Base-by-base conservation (phyloP, 2,888 invertebrate species). In the Cerastoderma edule region DNA sequence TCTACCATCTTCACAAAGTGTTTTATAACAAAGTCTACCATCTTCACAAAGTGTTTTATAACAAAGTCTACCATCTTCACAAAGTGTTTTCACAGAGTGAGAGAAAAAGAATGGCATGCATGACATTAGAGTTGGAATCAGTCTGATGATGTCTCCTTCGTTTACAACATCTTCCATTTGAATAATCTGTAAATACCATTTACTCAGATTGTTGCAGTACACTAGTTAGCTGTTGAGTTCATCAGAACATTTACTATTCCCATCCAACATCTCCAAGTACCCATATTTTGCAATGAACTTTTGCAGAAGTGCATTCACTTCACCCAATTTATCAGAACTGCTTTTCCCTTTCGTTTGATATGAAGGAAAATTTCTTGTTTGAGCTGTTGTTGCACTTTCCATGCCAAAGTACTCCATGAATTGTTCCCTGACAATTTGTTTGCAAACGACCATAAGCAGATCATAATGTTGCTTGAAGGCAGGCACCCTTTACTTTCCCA, bases 391-490 rank as follows among this genome's bases (percentile, higher is more conserved):
- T 95, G 27, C 19, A 54, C 2, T 95, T 88, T 95, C 95, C 63
- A 95, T 94, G 13, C 95, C 95, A 89, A 95, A 95, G 85, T 95
- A 95, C 6, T 95, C 95, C 2, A 94, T 94, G 57, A 95, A 86
- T 53, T 95, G 90, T 87, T 95, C 95, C 83, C 95, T 95, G 24
- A 95, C 95, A 57, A 95, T 93, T 44, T 95, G 95, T 89, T 92
- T 75, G 72, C 76, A 27, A 5, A 65, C 67, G 0, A 67, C 19
- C 39, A 57, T n/a, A 10, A 60, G 32, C 24, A 60, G 67, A 32
- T 50, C 67, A 28, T 57, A 33, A 27, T 57, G 64, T 10, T 28
- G 6, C 60, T 63, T 56, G 67, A 72, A 67, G 13, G n/a, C n/a
- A n/a, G n/a, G 53, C 32, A 2, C 57, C 46, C 33, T 67, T 54